Conservation (phyloP, 2,797 vertebrate genomes). For the Acridotheres tristis region DNA sequence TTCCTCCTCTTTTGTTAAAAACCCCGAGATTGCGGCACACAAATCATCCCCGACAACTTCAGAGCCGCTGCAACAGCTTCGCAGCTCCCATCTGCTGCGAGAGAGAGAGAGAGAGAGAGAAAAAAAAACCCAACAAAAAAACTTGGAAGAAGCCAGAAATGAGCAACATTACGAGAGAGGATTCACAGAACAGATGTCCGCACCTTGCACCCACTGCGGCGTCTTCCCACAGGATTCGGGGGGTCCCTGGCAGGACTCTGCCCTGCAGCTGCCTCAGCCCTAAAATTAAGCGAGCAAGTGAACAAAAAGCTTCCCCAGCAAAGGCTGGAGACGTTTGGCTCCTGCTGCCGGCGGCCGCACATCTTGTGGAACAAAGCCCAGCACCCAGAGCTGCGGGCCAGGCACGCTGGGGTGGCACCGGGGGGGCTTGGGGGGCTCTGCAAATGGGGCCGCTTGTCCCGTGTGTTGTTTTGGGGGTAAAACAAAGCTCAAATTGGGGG, state of each 20-base stretch:
- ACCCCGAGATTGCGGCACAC: rapidly evolving
- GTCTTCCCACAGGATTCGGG: background rate
- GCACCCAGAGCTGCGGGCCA: no score
- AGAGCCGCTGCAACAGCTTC: background rate
- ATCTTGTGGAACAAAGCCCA: background rate
- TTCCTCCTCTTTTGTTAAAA: background rate
- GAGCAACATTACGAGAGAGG: background rate
- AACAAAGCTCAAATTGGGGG: rapidly evolving
- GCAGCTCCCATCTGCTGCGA: background rate
- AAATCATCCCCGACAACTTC: background rate
- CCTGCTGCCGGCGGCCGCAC: background rate
- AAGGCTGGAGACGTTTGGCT: background rate
- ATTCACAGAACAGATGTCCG: background rate
- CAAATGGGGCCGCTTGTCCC: rapidly evolving
- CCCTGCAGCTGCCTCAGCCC: background rate
- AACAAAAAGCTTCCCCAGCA: background rate
- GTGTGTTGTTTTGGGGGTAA: rapidly evolving
- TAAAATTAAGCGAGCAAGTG: rapidly evolving
- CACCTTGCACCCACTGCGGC: background rate
- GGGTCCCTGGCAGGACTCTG: background rate
- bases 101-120: background rate
- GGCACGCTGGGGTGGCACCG: rapidly evolving
- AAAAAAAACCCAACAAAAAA: background rate
- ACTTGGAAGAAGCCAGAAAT: background rate
- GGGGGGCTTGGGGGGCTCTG: background rate